Evolutionary conservation across 2,113 vertebrate genomes (phyloP), one percentile per base, ranked within the genome.

Genomic region (Phalacrocorax brasilianus): DNA sequence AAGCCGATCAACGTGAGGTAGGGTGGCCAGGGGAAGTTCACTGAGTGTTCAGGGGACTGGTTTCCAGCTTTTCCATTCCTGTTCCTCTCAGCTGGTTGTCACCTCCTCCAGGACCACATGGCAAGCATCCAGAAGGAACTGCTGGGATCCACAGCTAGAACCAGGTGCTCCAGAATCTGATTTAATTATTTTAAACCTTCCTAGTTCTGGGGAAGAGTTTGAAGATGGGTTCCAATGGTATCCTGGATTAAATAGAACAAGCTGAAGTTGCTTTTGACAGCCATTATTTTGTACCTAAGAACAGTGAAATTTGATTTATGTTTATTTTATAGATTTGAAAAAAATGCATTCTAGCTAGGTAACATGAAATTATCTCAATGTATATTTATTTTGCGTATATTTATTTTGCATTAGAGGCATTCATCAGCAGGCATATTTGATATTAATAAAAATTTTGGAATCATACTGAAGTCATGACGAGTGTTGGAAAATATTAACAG

Each of bases 401-500:
- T 91, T 78, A 61, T 75, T 92, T 94, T 93, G 22, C 40, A 40
- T 82, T 87, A 89, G 45, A 19, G 35, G 68, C 45, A 47, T 68
- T 82, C 6, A 45, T 77, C 71, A 83, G 73, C 47, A 92, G 52
- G 16, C 50, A 66, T 53, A 49, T 83, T 94, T 94, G 23, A 80
- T 91, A 84, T 18, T 81, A 81, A 65, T 67, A 77, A 84, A 82
- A 68, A 45, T 35, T 58, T 74, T 79, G 65, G 62, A 93, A 85
- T 93, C 35, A 32, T 77, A 67, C 11, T 74, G 74, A 96, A 94
- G 55, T 73, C 30, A 27, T 91, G 84, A 73, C 45, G 96, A 94
- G 30, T 84, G 38, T 61, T 95, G 58, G 81, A 89, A 95, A 87
- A 92, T 91, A 92, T 73, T 82, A 92, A 50, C 35, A 44, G 85